Base-by-base conservation (phyloP, 2,113 vertebrate species). In the Caracal caracal region DNA sequence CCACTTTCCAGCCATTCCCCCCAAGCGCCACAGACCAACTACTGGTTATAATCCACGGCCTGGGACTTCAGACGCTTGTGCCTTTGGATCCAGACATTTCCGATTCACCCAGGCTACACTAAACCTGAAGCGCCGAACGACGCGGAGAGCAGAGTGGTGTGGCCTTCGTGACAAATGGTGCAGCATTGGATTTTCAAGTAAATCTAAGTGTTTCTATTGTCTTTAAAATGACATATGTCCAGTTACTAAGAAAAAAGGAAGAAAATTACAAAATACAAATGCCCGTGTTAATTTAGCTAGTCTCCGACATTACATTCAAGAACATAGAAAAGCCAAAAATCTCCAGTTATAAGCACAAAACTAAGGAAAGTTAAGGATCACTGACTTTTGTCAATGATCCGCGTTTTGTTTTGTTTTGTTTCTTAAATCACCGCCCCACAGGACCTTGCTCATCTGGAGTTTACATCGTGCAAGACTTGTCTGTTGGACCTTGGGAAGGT, bases 401-500 rank as follows among this genome's bases (percentile, higher is more conserved):
- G 20, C 10, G 9, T 22, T 59, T 56, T 59, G 6, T 59, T 59
- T 59, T 24, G 20, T 97, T 80, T 78, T 43, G 43, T 30, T 97
- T 91, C 96, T 96, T 87, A 95, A 97, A 90, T 95, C 95, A 91
- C 91, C 82, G 75, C n/a, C 92, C 97, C 63, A 73, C 6, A 76
- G 10, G 95, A 96, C 94, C 70, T 96, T 73, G 97, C 92, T 93
- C 76, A 73, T 84, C 9, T 90, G 96, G 88, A 82, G 88, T 97
- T 99, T 98, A 99, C 99, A 99, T 99, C 83, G 99, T 99, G 99
- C 99, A 99, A 96, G 99, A 99, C 98, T 99, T 99, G 98, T 99
- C 99, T 53, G 99, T 97, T 66, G 99, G 98, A 96, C 99, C 99
- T 98, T 99, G 99, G 97, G 99, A 94, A 63, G 99, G 97, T 1